phyloP scores from a whole-genome alignment of 2,113 vertebrate genomes.

The Atractosteus spatula region DNA sequence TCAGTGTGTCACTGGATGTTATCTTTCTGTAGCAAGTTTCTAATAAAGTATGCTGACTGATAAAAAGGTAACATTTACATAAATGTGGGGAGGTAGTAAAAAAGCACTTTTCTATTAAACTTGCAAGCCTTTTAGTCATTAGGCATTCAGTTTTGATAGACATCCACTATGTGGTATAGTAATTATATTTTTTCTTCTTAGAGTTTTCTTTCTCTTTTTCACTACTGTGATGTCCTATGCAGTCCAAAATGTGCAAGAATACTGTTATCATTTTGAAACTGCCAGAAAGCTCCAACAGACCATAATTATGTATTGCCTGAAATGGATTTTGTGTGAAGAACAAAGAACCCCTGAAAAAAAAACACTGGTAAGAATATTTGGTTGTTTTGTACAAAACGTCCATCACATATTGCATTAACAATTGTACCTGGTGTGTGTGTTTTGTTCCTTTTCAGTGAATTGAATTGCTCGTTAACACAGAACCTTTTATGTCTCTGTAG shows the following conservation, averaged over 20 bases:
- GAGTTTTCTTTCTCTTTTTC: conserved; percentile 27
- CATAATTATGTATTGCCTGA: conserved; percentile 67
- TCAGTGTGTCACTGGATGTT: no score
- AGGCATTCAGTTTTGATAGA: conserved; percentile 41
- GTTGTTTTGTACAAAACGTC: conserved; percentile 54
- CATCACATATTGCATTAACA: conserved; percentile 35
- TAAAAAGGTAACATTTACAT: no score
- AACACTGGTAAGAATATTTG: conserved; percentile 50
- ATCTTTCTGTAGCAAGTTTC: no score
- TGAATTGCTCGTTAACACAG: conserved; percentile 31
- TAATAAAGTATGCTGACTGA: no score
- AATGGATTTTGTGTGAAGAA: conserved; percentile 61
- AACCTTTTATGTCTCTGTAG: no score
- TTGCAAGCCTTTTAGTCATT: conserved; percentile 38
- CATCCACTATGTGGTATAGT: conserved; percentile 43
- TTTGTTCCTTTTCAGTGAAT: conserved; percentile 42
- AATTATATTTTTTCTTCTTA: conserved; percentile 40
- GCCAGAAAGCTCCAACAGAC: conserved; percentile 47
- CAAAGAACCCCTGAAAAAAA: conserved; percentile 57
- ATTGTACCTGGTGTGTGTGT: conserved; percentile 45
- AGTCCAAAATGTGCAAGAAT: conserved; percentile 50
- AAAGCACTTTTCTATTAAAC: conserved; percentile 17
- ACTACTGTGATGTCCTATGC: conserved; percentile 59
- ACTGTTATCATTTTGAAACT: conserved; percentile 54
- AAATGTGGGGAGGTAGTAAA: no score